These are phyloP conservation scores for Aphrocallistes beatrix DNA, from an alignment of 37 sponge, comb jelly and placozoan genomes.

Conservation along the genomic window DNA sequence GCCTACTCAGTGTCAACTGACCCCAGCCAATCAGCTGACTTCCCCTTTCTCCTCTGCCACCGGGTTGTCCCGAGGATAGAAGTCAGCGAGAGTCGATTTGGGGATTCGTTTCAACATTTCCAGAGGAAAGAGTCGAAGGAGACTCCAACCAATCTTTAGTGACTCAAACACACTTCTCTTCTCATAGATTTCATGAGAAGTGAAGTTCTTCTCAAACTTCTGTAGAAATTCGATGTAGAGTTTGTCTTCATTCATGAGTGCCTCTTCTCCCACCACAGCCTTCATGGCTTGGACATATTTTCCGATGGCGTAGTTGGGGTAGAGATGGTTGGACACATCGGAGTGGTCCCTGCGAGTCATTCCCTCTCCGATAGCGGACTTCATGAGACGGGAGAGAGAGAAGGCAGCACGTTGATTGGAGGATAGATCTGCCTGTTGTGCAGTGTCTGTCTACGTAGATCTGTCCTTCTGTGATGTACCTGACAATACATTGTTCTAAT, in stretches of 20 bases:
- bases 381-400: constrained; percentile 98
- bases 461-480: constrained; percentile 99
- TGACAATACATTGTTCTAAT: no score
- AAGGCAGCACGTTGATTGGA: constrained; percentile 98
- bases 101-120: constrained; percentile 97
- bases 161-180: constrained; percentile 95
- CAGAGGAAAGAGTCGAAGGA: constrained; percentile 92
- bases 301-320: constrained; percentile 99
- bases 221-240: constrained; percentile 94
- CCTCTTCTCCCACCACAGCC: constrained; percentile 99
- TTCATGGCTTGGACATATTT: constrained; percentile 99
- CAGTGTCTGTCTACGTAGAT: constrained; percentile 98
- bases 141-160: constrained; percentile 90
- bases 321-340: constrained; percentile 98
- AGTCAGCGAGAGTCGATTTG: constrained; percentile 70
- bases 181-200: constrained; percentile 95
- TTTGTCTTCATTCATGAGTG: constrained; percentile 80
- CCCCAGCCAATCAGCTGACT: no score
- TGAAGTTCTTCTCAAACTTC: constrained; percentile 99
- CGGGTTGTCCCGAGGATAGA: constrained; percentile 64
- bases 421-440: constrained; percentile 99
- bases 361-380: constrained; percentile 95
- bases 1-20: no score
- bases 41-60: background rate
- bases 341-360: constrained; percentile 97